Conservation (phyloP, 2,113 vertebrate genomes). For the Mustela nigripes region DNA sequence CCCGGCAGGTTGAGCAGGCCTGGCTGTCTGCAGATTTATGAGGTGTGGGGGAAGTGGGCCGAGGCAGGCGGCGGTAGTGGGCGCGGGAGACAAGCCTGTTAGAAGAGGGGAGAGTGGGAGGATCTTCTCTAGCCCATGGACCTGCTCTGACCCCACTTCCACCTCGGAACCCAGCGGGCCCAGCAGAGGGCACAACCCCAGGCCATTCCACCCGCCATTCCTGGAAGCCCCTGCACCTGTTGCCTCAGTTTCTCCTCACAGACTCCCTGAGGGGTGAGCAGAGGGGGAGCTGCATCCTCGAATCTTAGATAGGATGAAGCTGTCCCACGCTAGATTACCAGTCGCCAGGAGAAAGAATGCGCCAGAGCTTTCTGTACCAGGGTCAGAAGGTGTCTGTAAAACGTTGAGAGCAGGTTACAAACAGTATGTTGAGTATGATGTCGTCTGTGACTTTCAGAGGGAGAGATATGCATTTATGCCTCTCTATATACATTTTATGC, state of each 20-base stretch:
- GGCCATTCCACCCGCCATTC: fast-evolving
- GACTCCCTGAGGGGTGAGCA: neutral
- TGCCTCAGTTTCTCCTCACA: constrained; percentile 39
- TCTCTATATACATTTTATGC: neutral
- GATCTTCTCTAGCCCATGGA: constrained; percentile 7
- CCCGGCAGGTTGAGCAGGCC: neutral
- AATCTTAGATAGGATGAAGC: neutral
- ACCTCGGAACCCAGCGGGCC: neutral
- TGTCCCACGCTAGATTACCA: neutral
- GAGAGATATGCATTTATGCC: constrained; percentile 45
- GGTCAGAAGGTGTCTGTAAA: neutral
- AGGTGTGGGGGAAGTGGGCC: constrained; percentile 68
- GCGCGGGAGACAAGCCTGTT: neutral
- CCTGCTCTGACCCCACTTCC: neutral
- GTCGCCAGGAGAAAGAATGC: neutral
- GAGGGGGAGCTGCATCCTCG: neutral
- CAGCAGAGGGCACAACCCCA: fast-evolving
- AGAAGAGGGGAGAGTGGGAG: neutral
- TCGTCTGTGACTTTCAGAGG: constrained; percentile 22
- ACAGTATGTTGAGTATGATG: neutral
- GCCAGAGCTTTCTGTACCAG: neutral
- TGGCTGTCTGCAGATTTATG: constrained; percentile 77
- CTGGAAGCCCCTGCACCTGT: neutral
- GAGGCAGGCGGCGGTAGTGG: neutral
- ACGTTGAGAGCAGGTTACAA: neutral